A percentile compares a stretch with the other conserved stretches of the same genome.
phyloP scores from a whole-genome alignment of 2,888 invertebrate genomes.

The Zonitis immaculata region DNA sequence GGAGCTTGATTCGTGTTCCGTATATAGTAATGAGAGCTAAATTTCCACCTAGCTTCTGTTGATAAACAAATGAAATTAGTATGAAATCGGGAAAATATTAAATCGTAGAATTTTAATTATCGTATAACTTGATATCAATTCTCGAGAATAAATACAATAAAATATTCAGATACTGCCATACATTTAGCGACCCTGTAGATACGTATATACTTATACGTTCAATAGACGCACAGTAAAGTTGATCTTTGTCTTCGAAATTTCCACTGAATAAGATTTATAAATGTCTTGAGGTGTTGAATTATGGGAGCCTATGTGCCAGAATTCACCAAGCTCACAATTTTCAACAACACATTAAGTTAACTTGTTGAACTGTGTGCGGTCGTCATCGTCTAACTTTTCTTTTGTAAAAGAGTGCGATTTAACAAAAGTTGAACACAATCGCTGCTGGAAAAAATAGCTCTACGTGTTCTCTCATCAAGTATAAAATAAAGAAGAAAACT shows the following conservation, averaged over 20 bases:
- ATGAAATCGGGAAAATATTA: too few species aligned
- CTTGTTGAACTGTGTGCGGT: constrained; percentile 6
- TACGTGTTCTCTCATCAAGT: constrained; percentile 6
- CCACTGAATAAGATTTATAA: neutral
- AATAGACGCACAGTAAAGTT: too few species aligned
- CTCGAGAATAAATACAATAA: too few species aligned
- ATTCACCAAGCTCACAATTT: neutral
- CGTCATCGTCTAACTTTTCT: neutral
- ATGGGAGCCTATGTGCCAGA: neutral
- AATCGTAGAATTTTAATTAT: too few species aligned
- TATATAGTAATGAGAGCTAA: too few species aligned
- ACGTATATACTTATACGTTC: too few species aligned
- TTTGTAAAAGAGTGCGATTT: neutral
- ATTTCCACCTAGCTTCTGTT: too few species aligned
- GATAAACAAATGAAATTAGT: too few species aligned
- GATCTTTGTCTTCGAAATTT: neutral
- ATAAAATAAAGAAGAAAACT: constrained; percentile 11
- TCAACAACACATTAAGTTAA: constrained; percentile 10
- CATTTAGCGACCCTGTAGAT: too few species aligned
- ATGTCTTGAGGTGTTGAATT: neutral
- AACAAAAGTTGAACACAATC: constrained; percentile 13
- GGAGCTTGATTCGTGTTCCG: too few species aligned
- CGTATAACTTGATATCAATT: too few species aligned
- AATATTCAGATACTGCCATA: too few species aligned
- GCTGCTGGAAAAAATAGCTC: constrained; percentile 9